A percentile compares a stretch with the other conserved stretches of the same genome.
Conservation (phyloP, 2,888 invertebrate species). For the Lydus trimaculatus region DNA sequence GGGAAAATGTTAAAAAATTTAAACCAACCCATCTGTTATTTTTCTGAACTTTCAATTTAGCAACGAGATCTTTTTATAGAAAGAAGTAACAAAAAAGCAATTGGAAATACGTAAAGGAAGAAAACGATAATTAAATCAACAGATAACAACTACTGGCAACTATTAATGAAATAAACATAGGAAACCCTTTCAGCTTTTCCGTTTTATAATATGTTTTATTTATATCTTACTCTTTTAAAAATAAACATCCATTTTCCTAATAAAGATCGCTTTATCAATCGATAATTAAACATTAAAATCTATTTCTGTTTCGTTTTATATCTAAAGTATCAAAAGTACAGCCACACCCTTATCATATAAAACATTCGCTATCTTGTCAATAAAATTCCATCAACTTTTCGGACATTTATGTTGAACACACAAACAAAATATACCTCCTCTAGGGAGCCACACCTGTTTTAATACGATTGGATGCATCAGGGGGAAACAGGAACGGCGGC, state of each 20-base stretch:
- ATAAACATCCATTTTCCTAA: background rate
- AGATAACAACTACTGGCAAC: background rate
- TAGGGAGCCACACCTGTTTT: slow-evolving; percentile 16
- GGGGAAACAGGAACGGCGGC: slow-evolving; percentile 1
- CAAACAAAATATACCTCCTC: slow-evolving; percentile 19
- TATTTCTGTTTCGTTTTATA: background rate
- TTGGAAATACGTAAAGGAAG: background rate
- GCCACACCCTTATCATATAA: background rate
- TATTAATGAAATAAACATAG: background rate
- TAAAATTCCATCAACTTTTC: slow-evolving; percentile 19
- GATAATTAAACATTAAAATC: background rate
- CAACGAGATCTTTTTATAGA: background rate
- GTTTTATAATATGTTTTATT: background rate
- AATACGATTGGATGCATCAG: slow-evolving; percentile 7
- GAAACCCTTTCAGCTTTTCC: background rate
- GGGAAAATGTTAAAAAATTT: no score
- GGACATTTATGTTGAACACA: no score
- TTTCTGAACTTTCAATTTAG: background rate
- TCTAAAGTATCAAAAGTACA: background rate
- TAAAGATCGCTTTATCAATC: background rate
- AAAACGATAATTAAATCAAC: slow-evolving; percentile 1
- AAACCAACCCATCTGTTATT: no score
- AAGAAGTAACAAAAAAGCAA: background rate
- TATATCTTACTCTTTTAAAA: background rate
- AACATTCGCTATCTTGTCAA: slow-evolving; percentile 25